These are phyloP conservation scores for Cyrtodaria siliqua DNA, from an alignment of 2,888 invertebrate genomes.

Conservation along the genomic window DNA sequence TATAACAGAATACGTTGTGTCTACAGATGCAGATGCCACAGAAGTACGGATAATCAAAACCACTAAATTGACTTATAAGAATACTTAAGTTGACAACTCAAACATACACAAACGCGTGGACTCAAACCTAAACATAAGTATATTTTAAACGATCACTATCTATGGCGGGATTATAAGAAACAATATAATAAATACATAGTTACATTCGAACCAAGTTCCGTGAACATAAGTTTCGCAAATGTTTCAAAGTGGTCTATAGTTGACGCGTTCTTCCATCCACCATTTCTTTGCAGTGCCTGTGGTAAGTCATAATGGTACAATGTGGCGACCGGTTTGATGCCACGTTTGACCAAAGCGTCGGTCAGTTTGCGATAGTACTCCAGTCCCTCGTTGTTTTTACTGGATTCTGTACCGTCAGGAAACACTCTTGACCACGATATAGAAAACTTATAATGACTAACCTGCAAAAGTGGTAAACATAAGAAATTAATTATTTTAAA, in stretches of 20 bases:
- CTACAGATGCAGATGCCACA: too few species aligned
- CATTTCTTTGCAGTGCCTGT: constrained; percentile 84
- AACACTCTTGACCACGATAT: constrained; percentile 91
- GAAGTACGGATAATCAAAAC: too few species aligned
- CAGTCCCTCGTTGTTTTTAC: constrained; percentile 89
- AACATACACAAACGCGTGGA: too few species aligned
- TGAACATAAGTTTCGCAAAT: constrained; percentile 84
- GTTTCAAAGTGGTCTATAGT: constrained; percentile 80
- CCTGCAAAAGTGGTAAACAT: constrained; percentile 61
- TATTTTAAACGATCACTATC: too few species aligned
- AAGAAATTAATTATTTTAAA: too few species aligned
- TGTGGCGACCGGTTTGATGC: constrained; percentile 88
- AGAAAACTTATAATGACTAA: constrained; percentile 82
- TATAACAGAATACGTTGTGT: too few species aligned
- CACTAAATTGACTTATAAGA: too few species aligned
- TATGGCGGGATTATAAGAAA: too few species aligned
- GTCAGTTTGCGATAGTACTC: constrained; percentile 92
- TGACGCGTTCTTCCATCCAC: constrained; percentile 84
- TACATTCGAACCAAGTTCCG: constrained; percentile 83
- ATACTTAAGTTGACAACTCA: too few species aligned
- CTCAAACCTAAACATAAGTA: too few species aligned
- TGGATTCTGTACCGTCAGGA: constrained; percentile 86
- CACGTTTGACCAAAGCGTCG: constrained; percentile 88
- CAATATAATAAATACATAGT: too few species aligned
- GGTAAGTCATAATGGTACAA: constrained; percentile 86